Base-by-base conservation (phyloP, 2,888 invertebrate species). In the Buathra laborator region DNA sequence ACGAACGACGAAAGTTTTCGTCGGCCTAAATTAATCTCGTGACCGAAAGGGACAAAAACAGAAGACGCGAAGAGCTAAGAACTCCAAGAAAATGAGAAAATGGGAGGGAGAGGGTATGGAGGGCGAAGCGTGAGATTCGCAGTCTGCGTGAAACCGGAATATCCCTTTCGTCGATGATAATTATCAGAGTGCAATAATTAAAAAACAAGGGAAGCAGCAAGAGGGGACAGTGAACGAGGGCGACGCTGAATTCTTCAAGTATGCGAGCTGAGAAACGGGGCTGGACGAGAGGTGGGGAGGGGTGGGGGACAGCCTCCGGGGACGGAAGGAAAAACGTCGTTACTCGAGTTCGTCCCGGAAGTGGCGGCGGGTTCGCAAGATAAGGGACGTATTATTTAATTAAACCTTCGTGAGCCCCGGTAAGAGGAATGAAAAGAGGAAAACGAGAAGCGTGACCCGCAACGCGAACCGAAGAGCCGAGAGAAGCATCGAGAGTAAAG, bases 301-400 rank as follows among this genome's bases (percentile, higher is more conserved):
- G 24, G 19, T 12, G 51, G 53, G 16, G 24, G 19, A 51, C 46
- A 16, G 64, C 16, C 48, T 67, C 29, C 48, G 43, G 72, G 66
- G 29, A 67, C 64, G 48, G 64, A 70, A 53, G 68, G 48, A 75
- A 80, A 79, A 76, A 43, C 19, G 51, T 67, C 19, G 51, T 67
- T 77, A 48, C 72, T 80, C 43, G 66, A 53, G 46, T 67, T 72
- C 72, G 48, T 24, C 24, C 32, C 66, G 9, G n/a, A 12, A 37
- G 19, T 64, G 51, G 59, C 10, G 32, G 75, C 16, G 44, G 56
- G 56, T n/a, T 44, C 59, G 29, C 51, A 56, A 75, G 75, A 66
- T 70, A 77, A 48, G 68, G 83, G 75, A 84, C 67, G 79, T 79
- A 80, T 89, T 88, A 89, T 88, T 88, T 90, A 87, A 89, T 90